These are phyloP conservation scores for Triplophysa yarkandensis DNA, from an alignment of 2,797 vertebrate species.

Conservation along the genomic window DNA sequence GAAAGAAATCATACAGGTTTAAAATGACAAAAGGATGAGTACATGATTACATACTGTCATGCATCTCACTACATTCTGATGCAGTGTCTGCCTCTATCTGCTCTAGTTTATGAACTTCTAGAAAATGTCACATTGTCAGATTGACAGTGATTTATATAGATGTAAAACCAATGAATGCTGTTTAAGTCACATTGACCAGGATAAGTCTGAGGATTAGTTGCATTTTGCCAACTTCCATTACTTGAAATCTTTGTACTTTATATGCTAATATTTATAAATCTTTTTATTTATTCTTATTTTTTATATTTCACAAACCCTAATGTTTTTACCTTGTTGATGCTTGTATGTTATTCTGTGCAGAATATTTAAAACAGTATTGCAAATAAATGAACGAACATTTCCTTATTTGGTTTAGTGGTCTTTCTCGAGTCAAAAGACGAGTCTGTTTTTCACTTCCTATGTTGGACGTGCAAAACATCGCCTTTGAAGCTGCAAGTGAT, in stretches of 20 bases:
- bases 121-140: constrained; percentile 3
- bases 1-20: too few species aligned
- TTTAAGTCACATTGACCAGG: constrained; percentile 55
- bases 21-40: too few species aligned
- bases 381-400: constrained; percentile 17
- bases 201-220: constrained; percentile 15
- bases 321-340: constrained; percentile 11
- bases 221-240: constrained; percentile 21
- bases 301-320: background rate
- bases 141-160: constrained; percentile 25
- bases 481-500: background rate
- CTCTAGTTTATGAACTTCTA: background rate
- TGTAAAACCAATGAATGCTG: background rate
- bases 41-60: background rate
- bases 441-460: background rate
- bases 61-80: constrained; percentile 24
- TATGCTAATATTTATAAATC: constrained; percentile 1
- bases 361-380: constrained; percentile 20
- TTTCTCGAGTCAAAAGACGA: background rate
- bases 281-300: constrained; percentile 6
- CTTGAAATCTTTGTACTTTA: background rate
- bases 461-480: background rate
- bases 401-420: constrained; percentile 30
- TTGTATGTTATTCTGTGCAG: constrained; percentile 61
- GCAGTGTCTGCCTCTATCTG: background rate